Conservation (phyloP, 1,140 invertebrate genomes). For the Camponotus vicinus region DNA sequence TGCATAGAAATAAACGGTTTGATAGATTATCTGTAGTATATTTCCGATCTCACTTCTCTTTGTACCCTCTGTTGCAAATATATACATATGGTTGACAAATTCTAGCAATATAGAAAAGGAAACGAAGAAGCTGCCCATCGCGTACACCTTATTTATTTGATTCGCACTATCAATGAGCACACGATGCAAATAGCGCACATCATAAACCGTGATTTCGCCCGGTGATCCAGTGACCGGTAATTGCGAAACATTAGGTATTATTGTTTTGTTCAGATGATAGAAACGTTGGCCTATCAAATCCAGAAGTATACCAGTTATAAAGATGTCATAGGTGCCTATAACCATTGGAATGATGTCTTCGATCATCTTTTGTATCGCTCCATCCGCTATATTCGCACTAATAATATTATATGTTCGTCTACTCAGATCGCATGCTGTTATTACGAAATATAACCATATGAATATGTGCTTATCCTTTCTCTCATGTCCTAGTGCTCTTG, state of each 20-base stretch:
- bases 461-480: constrained; percentile 35
- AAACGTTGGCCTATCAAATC: constrained; percentile 46
- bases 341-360: not conserved
- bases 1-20: not conserved
- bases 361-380: not conserved
- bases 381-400: not conserved
- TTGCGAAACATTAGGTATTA: constrained; percentile 22
- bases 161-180: constrained; percentile 19
- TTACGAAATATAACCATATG: not conserved
- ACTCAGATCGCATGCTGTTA: not conserved
- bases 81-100: not conserved
- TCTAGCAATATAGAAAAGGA: not conserved
- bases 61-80: not conserved
- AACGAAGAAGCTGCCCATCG: not conserved
- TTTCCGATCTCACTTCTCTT: not conserved
- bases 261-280: constrained; percentile 22
- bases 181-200: constrained; percentile 31
- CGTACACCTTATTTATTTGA: not conserved
- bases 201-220: constrained; percentile 30
- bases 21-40: not conserved
- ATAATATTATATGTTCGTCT: not conserved
- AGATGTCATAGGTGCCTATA: not conserved
- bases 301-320: constrained; percentile 2
- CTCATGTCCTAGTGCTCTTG: not conserved
- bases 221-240: not conserved